Evolutionary conservation across 2,797 vertebrate species (phyloP).

Genomic region (Anguilla obscura): DNA sequence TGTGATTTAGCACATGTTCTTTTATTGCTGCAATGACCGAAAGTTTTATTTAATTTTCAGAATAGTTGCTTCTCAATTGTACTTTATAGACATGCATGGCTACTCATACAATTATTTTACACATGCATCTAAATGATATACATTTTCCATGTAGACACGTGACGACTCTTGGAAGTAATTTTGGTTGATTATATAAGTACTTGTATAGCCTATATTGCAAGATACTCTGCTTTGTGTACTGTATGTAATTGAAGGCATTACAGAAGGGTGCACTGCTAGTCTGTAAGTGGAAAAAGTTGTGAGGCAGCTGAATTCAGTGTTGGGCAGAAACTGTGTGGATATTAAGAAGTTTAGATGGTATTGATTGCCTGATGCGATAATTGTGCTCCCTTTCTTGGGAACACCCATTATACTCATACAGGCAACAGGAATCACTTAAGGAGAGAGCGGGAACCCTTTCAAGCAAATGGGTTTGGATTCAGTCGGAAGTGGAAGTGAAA

Average conservation of each 20-base stretch:
- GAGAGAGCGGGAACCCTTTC: not conserved
- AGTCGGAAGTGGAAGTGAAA: not conserved
- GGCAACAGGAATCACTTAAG: not conserved
- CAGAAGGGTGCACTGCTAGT: not conserved
- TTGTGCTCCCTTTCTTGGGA: conserved; percentile 6
- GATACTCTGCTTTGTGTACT: not conserved
- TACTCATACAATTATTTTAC: not conserved
- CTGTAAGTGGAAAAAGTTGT: not conserved
- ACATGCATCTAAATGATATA: not conserved
- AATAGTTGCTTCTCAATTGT: too few relatives aligned
- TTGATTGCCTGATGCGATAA: not conserved
- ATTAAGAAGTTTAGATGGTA: not conserved
- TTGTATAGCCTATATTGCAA: not conserved
- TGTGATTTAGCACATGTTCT: not conserved
- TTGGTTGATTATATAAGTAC: not conserved
- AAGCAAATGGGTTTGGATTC: not conserved
- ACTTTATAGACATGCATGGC: not conserved
- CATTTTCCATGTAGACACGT: not conserved
- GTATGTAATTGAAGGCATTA: not conserved
- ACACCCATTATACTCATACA: not conserved
- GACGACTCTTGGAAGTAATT: not conserved
- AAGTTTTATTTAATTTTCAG: not conserved
- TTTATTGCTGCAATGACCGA: not conserved
- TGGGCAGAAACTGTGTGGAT: not conserved
- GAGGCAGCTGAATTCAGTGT: not conserved